Evolutionary conservation across 2,797 vertebrate species (phyloP).

Genomic region (Esox masquinongy): DNA sequence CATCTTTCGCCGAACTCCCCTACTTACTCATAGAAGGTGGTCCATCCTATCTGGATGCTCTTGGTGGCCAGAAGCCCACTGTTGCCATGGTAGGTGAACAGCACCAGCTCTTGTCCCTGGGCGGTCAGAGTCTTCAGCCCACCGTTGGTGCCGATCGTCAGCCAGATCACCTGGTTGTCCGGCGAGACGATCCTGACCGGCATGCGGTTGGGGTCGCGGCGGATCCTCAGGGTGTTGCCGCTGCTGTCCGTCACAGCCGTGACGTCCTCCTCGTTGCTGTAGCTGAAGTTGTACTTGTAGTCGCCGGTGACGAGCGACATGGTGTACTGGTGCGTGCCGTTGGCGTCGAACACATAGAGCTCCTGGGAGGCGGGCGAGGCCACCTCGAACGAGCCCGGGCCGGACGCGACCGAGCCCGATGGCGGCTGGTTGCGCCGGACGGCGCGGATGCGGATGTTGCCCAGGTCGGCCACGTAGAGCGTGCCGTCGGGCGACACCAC

Average conservation of each 20-base stretch:
- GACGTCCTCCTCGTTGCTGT: conserved; percentile 92
- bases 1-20: not conserved
- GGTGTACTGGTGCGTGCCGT: conserved; percentile 96
- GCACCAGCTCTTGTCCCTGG: conserved; percentile 92
- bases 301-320: conserved; percentile 93
- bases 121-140: conserved; percentile 94
- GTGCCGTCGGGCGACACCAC: conserved; percentile 94
- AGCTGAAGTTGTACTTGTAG: conserved; percentile 91
- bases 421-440: conserved; percentile 87
- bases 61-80: conserved; percentile 97
- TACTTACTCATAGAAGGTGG: conserved; percentile 98
- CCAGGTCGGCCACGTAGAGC: conserved; percentile 92
- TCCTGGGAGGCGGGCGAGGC: conserved; percentile 93
- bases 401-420: conserved; percentile 28
- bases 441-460: conserved; percentile 94
- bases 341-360: conserved; percentile 95
- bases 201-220: conserved; percentile 94
- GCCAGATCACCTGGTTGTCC: conserved; percentile 96
- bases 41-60: conserved; percentile 97
- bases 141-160: conserved; percentile 96
- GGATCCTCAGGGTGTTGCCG: conserved; percentile 92
- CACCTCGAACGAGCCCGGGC: conserved; percentile 87
- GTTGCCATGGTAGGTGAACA: conserved; percentile 97
- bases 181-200: conserved; percentile 95
- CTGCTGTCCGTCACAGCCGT: conserved; percentile 94